Conservation (phyloP, 2,113 vertebrate species). For the Microtus ochrogaster region DNA sequence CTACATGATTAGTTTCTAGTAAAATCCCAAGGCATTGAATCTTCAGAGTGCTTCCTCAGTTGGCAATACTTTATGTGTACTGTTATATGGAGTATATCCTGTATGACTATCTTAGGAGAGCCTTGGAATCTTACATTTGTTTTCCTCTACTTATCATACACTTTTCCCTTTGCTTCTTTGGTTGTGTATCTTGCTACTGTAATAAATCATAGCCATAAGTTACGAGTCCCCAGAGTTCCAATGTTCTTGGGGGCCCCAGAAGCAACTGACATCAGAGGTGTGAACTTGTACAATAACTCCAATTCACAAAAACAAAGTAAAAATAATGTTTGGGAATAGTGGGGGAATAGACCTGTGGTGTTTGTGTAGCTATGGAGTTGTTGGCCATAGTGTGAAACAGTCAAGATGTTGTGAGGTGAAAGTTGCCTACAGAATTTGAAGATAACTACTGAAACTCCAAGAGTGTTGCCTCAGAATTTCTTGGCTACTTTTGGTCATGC, state of each 20-base stretch:
- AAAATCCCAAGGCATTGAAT: not conserved
- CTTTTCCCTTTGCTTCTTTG: not conserved
- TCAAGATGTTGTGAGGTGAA: not conserved
- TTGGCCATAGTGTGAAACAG: not conserved
- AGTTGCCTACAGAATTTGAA: not conserved
- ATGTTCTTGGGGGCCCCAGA: not conserved
- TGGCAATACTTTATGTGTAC: not conserved
- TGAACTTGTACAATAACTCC: not conserved
- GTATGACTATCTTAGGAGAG: not conserved
- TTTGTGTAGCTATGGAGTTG: not conserved
- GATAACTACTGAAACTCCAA: not conserved
- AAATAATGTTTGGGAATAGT: not conserved
- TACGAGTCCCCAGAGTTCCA: not conserved
- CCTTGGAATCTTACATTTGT: not conserved
- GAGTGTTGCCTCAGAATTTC: not conserved
- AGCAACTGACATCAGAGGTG: not conserved
- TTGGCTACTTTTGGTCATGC: not conserved
- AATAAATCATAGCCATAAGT: not conserved
- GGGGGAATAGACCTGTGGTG: not conserved
- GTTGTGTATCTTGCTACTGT: not conserved
- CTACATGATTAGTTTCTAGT: not conserved
- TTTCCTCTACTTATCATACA: not conserved
- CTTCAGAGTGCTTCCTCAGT: not conserved
- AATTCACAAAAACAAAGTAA: conserved; percentile 3
- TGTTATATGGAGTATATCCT: not conserved